These are phyloP conservation scores for Halcyon leucocephala DNA, from an alignment of 2,797 vertebrate genomes.

Conservation along the genomic window DNA sequence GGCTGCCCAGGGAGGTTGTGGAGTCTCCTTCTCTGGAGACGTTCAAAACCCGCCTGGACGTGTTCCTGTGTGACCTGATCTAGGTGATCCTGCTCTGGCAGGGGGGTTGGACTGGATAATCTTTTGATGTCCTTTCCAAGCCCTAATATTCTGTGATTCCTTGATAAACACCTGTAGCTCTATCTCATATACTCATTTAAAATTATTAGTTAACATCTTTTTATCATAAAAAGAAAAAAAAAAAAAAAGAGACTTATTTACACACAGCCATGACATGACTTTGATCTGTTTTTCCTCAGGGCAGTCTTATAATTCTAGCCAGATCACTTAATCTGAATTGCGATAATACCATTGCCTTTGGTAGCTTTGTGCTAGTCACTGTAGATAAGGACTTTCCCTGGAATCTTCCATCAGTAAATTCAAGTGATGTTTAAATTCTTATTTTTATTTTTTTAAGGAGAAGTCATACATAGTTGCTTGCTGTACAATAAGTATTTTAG, in stretches of 20 bases:
- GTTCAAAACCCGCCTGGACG: too few relatives aligned
- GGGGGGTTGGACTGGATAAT: too few relatives aligned
- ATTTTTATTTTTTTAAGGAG: neutral
- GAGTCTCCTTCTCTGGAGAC: too few relatives aligned
- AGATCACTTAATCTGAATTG: neutral
- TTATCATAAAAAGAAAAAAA: neutral
- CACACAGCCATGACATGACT: neutral
- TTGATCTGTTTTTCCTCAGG: neutral
- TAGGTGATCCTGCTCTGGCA: too few relatives aligned
- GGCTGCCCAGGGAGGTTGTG: too few relatives aligned
- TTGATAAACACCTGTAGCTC: neutral
- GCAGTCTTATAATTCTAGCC: neutral
- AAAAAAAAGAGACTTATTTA: neutral
- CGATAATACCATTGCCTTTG: neutral
- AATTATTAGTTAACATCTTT: neutral
- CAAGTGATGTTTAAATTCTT: neutral
- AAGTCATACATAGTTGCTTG: constrained; percentile 1
- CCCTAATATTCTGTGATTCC: too few relatives aligned
- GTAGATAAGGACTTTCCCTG: neutral
- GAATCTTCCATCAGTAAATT: constrained; percentile 26
- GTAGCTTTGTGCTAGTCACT: neutral
- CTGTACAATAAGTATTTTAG: constrained; percentile 31
- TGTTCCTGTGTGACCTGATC: too few relatives aligned
- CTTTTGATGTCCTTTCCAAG: too few relatives aligned
- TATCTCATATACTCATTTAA: neutral